Evolutionary conservation across 2,888 invertebrate genomes (phyloP).

Genomic region (Drosophila nigricruria): DNA sequence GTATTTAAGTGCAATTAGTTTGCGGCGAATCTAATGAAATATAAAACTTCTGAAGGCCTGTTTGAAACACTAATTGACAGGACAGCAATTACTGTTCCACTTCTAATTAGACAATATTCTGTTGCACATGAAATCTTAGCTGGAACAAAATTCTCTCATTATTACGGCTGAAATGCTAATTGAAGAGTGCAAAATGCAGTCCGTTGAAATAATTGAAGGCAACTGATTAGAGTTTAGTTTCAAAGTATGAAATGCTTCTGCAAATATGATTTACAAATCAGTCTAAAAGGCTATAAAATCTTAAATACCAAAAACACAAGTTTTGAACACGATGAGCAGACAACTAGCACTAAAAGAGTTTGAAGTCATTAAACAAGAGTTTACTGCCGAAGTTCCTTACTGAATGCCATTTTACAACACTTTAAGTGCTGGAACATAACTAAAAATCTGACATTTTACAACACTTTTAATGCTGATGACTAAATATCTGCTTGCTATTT

Average conservation of each 20-base stretch:
- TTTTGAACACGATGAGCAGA: not conserved
- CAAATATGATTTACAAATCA: not conserved
- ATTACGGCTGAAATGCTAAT: not conserved
- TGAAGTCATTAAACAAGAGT: not conserved
- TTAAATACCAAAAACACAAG: no score
- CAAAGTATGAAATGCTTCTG: not conserved
- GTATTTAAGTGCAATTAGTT: constrained; percentile 3
- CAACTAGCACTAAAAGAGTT: not conserved
- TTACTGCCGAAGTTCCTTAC: not conserved
- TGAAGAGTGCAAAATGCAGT: not conserved
- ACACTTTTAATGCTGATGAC: not conserved
- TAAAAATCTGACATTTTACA: not conserved
- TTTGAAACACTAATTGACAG: not conserved
- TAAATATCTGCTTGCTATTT: not conserved
- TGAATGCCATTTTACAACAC: not conserved
- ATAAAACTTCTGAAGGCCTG: not conserved
- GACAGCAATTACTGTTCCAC: not conserved
- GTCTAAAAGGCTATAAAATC: no score
- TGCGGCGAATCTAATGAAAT: not conserved
- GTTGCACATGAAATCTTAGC: not conserved
- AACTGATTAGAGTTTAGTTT: not conserved
- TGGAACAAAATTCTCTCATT: not conserved
- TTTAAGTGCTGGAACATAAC: not conserved
- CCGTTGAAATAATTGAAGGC: not conserved
- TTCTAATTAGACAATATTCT: not conserved